Evolutionary conservation across 2,797 vertebrate species (phyloP).

Genomic region (Cyclopterus lumpus): DNA sequence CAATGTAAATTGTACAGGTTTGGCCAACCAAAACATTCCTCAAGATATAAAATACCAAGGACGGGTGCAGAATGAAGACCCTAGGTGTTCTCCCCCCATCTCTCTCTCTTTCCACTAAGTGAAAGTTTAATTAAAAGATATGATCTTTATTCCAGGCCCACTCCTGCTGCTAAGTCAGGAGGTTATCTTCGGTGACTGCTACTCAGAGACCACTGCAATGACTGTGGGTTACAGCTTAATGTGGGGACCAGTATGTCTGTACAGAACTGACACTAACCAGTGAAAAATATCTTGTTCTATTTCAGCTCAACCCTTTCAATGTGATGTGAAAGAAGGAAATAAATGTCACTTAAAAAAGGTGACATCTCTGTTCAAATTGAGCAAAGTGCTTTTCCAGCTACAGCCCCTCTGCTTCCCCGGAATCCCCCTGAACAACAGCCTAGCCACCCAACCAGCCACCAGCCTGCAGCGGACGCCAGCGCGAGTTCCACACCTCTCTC

Average conservation of each 20-base stretch:
- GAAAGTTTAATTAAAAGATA: constrained; percentile 85
- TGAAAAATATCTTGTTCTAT: constrained; percentile 23
- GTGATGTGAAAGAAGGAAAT: neutral
- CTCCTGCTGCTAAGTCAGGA: constrained; percentile 74
- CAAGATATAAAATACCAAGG: constrained; percentile 68
- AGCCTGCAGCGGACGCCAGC: too few species aligned
- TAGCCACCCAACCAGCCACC: too few species aligned
- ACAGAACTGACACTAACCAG: constrained; percentile 6
- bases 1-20: constrained; percentile 54
- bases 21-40: constrained; percentile 65
- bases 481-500: too few species aligned
- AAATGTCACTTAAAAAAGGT: neutral
- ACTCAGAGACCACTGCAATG: constrained; percentile 40
- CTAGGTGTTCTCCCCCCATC: constrained; percentile 14
- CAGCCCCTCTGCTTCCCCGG: too few species aligned
- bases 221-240: constrained; percentile 31
- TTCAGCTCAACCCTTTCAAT: neutral
- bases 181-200: constrained; percentile 70
- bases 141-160: constrained; percentile 72
- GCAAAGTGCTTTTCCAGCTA: too few species aligned
- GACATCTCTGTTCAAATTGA: neutral
- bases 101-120: constrained; percentile 49
- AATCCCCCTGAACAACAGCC: too few species aligned
- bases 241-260: constrained; percentile 19
- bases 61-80: constrained; percentile 41